These are phyloP conservation scores for Nymphalis c-album DNA, from an alignment of 2,888 invertebrate species.

Conservation along the genomic window DNA sequence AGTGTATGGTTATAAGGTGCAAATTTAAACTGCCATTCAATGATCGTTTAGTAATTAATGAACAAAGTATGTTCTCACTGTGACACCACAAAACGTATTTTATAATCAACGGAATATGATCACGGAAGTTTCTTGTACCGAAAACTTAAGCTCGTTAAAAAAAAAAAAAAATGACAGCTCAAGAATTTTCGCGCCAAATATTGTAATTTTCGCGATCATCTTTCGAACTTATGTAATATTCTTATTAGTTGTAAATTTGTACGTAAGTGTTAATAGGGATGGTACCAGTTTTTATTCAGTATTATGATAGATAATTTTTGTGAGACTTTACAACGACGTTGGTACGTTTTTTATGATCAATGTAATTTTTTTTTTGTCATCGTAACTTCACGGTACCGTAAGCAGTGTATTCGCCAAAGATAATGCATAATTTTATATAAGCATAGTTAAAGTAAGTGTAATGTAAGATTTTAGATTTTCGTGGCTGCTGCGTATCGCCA, in stretches of 20 bases:
- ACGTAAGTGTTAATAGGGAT: constrained; percentile 58
- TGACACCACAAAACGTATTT: constrained; percentile 34
- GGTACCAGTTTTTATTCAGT: constrained; percentile 75
- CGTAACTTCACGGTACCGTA: constrained; percentile 64
- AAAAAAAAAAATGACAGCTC: constrained; percentile 21
- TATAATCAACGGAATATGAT: constrained; percentile 27
- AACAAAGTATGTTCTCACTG: constrained; percentile 28
- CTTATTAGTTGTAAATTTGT: constrained; percentile 34
- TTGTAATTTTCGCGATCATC: constrained; percentile 35
- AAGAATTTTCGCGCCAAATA: constrained; percentile 30
- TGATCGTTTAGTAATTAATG: constrained; percentile 35
- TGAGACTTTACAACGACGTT: constrained; percentile 78
- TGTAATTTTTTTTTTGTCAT: constrained; percentile 46
- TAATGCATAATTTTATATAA: constrained; percentile 76
- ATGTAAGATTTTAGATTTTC: constrained; percentile 32
- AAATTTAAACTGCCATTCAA: constrained; percentile 58
- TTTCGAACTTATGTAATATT: constrained; percentile 30
- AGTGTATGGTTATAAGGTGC: constrained; percentile 58
- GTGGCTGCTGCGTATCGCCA: constrained; percentile 33
- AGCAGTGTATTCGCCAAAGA: constrained; percentile 81
- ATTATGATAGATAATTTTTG: constrained; percentile 72
- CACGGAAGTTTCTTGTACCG: constrained; percentile 23
- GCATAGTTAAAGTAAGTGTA: constrained; percentile 44
- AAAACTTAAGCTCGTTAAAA: constrained; percentile 1
- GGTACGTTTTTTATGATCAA: constrained; percentile 60